Evolutionary conservation across 2,113 vertebrate genomes (phyloP), one percentile per base, ranked within the genome.

Genomic region (Ceyx melanurus): DNA sequence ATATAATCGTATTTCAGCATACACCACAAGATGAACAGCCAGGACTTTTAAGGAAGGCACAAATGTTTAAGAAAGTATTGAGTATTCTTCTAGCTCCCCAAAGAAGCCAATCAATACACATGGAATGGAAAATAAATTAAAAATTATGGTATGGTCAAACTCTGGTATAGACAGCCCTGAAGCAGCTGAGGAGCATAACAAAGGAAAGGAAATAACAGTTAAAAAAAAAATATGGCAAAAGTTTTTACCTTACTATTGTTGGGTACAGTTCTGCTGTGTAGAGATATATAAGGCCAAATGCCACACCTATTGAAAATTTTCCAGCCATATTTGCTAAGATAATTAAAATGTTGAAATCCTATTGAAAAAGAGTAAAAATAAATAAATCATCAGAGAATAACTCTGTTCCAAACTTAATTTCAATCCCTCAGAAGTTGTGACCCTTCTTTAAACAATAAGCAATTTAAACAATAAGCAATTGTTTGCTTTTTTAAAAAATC

Each of bases 251-350:
- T 97, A 99, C 97, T 86, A 97, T 93, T 23, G 99, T 99, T 54
- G 99, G 99, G 91, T 99, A 99, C 43, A 99, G 97, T 92, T 99
- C 99, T 84, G 99, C 99, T 13, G 98, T 99, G 93, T 99, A 99
- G 81, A 99, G 96, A 92, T 99, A 99, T 92, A 99, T 98, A 40
- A 99, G 98, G 54, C 98, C 99, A 93, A 99, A 99, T 3, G 98
- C 98, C 67, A 99, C 98, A 15, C 98, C 98, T 17, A 99, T 97
- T 67, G 98, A 96, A 97, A 99, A 99, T 94, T 99, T 99, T 89
- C 98, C 98, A 22, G 82, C 98, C 98, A 99, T 99, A 60, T 97
- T 97, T 62, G 98, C 95, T 79, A 96, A 51, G 26, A 99, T 91
- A 65, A 89, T 96, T 95, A 98, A 92, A 65, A 76, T 35, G 45